Base-by-base conservation (phyloP, 2,888 invertebrate genomes). In the Tenthredo notha region DNA sequence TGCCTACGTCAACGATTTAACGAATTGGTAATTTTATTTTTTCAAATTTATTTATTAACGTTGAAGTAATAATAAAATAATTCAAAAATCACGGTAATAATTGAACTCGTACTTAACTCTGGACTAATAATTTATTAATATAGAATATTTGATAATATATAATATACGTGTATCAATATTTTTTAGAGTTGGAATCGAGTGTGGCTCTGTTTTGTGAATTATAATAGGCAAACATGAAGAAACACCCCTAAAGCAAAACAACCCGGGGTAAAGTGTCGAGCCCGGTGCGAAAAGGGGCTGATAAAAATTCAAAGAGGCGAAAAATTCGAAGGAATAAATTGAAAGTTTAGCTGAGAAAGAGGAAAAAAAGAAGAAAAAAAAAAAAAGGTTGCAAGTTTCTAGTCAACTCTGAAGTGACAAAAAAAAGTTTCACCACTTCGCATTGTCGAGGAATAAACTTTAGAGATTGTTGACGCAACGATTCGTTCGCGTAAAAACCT, bases 371-470 rank as follows among this genome's bases (percentile, higher is more conserved):
- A n/a, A n/a, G n/a, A n/a, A 33, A 33, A 33, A 33, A 33, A 33
- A 33, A 33, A 84, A 85, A 37, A 85, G 86, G 86, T 40, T 61
- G 80, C 61, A 47, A 83, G 50, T 83, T 83, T 65, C 83, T 83
- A 58, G 67, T 83, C 70, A 70, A 83, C 70, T 83, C 83, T 40
- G 50, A 83, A 83, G 83, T 83, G 83, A 83, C 83, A 50, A 33
- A 83, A 33, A 83, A 83, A 70, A 83, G 83, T 83, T 83, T 83
- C 58, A 37, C 61, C 58, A 61, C 80, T 58, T 80, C 89, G 91
- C 89, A 90, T 92, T 91, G 91, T 90, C 90, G 90, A 86, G 87
- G 91, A 90, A 90, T 91, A 92, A 92, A 90, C 90, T 90, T 88
- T 89, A 89, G 89, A 90, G 91, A 92, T 91, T 92, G 91, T 91